Evolutionary conservation across 2,888 invertebrate genomes (phyloP), one percentile per base, ranked within the genome.

Genomic region (Synanthedon tipuliformis): DNA sequence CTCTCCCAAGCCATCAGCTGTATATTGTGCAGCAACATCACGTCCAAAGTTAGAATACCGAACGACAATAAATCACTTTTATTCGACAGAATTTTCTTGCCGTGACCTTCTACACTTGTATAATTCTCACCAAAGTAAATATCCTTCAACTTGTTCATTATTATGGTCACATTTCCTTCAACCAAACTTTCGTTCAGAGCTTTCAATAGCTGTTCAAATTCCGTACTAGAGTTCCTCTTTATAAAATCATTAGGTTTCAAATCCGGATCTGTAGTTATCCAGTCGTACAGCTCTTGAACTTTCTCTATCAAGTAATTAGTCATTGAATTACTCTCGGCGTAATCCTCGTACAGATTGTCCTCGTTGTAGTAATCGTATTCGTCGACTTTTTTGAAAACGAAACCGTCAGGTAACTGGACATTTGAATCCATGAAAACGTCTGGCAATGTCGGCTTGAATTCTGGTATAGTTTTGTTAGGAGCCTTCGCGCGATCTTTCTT

Each of bases 1-100:
- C 80, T 89, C 60, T 88, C 88, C 87, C 89, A 88, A 0, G 89
- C 89, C 80, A 89, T 88, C 18, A 88, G 62, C 61, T 89, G 89
- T 45, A 89, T 88, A 63, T 89, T 89, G 65, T 89, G 89, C 3
- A 90, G 59, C 52, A 90, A 60, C 77, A 90, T 88, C 0, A 90
- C 81, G 63, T 90, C 90, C 51, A 90, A 60, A 0, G 89, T 88
- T 58, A 90, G 59, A 45, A 90, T 87, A 0, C 89, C 89, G 55
- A 90, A 89, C 0, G 90, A 89, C 0, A 90, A 61, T 51, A 89
- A 63, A 64, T 86, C 89, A 0, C 87, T 82, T 15, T 80, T 82
- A 51, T 88, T 88, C 0, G 79, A 84, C 48, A 80, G 57, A 5
- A 86, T 78, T 2, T 79, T 68, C 41, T 76, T 80, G 27, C 75